phyloP scores from a whole-genome alignment of 2,797 vertebrate species.

The Gallinago nigripennis region DNA sequence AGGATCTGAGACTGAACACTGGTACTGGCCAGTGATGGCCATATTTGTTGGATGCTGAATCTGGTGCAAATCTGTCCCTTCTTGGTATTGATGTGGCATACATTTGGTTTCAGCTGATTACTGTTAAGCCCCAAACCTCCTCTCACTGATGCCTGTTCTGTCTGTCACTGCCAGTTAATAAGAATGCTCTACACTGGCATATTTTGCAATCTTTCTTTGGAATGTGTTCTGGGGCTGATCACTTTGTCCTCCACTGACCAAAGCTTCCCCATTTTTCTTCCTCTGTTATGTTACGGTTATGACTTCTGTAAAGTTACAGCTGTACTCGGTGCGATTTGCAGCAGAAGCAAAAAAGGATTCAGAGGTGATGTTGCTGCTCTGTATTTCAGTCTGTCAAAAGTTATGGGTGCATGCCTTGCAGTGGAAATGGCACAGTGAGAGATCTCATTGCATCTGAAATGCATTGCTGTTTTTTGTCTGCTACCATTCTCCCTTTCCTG shows the following conservation, averaged over 20 bases:
- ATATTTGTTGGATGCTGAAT: not conserved
- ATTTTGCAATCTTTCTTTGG: not conserved
- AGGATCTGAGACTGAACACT: not conserved
- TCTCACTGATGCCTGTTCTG: not conserved
- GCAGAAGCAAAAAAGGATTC: not conserved
- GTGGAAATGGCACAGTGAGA: not conserved
- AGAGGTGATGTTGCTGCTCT: not conserved
- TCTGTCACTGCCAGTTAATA: not conserved
- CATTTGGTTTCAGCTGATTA: not conserved
- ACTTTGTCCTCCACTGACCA: not conserved
- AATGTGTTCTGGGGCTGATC: not conserved
- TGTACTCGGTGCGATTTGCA: not conserved
- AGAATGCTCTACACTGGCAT: not conserved
- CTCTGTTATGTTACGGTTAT: not conserved
- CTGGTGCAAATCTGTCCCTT: not conserved
- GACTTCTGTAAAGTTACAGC: not conserved
- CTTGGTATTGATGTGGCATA: not conserved
- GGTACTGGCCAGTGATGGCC: not conserved
- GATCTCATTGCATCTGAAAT: not conserved
- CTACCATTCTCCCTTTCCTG: not conserved
- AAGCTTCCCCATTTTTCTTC: not conserved
- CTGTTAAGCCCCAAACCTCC: not conserved
- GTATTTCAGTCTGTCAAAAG: slow-evolving; percentile 21
- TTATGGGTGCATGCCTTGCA: not conserved
- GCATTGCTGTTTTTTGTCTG: slow-evolving; percentile 37